A percentile compares a stretch with the other conserved stretches of the same genome.
Conservation (phyloP, 1,140 invertebrate species). For the Lordiphosa clarofinis region DNA sequence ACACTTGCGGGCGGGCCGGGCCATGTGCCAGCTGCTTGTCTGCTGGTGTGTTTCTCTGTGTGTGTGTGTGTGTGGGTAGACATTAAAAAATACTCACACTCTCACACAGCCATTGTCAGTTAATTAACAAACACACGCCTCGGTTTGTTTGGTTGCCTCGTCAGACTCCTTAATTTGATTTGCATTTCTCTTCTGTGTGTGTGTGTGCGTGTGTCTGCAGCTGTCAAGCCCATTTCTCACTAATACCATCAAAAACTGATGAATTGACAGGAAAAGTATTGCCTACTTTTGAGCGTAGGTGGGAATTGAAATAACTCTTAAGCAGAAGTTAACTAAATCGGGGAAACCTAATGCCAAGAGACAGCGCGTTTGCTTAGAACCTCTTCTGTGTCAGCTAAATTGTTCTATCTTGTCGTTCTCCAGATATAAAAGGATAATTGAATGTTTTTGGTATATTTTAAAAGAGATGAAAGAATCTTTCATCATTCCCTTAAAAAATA, state of each 20-base stretch:
- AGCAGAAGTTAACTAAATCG: no score
- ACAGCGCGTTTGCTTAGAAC: no score
- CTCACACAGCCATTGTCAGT: conserved; percentile 53
- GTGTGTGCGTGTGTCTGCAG: conserved; percentile 1
- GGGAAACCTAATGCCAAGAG: no score
- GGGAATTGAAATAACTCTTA: no score
- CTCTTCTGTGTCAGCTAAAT: no score
- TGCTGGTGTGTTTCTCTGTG: no score
- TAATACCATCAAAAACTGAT: background rate
- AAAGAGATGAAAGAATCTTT: no score
- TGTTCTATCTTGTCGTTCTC: no score
- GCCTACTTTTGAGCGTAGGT: conserved; percentile 7
- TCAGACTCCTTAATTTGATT: conserved; percentile 62
- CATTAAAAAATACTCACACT: conserved; percentile 37
- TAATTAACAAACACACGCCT: conserved; percentile 65
- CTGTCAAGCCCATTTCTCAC: background rate
- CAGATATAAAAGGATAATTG: no score
- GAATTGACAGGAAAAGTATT: conserved; percentile 7
- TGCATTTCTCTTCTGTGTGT: conserved; percentile 35
- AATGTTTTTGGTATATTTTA: no score
- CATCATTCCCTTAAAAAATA: no score
- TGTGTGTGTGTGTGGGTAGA: conserved; percentile 12
- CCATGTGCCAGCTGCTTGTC: conserved; percentile 25
- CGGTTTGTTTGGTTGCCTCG: conserved; percentile 33
- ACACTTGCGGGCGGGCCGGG: conserved; percentile 56